These are phyloP conservation scores for Florisuga fusca DNA, from an alignment of 2,797 vertebrate genomes.

Conservation along the genomic window DNA sequence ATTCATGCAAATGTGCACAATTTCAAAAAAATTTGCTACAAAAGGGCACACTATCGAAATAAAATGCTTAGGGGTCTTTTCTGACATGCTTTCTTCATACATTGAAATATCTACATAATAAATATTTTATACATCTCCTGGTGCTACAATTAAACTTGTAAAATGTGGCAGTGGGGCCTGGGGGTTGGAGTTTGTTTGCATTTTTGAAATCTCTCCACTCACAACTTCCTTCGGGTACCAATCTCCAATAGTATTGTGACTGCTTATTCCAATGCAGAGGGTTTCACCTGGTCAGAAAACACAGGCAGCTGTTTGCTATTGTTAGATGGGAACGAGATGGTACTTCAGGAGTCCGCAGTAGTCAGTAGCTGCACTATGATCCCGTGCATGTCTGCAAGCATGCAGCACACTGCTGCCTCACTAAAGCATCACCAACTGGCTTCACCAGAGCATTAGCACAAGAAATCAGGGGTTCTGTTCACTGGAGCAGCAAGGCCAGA, in stretches of 20 bases:
- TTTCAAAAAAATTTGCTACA: neutral
- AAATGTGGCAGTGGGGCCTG: fast-evolving
- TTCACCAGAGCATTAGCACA: neutral
- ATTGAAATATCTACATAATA: neutral
- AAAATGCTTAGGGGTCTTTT: neutral
- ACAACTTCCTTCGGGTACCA: neutral
- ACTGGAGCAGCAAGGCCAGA: neutral
- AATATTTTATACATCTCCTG: neutral
- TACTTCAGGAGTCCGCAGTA: neutral
- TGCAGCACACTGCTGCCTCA: neutral
- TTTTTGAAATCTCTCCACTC: neutral
- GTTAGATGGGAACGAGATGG: neutral
- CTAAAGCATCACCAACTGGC: neutral
- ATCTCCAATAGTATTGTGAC: neutral
- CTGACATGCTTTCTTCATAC: neutral
- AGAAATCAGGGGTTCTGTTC: neutral
- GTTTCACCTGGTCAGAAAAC: neutral
- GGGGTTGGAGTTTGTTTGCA: neutral
- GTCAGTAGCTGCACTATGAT: neutral
- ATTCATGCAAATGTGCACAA: neutral
- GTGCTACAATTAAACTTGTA: neutral
- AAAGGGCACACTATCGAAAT: neutral
- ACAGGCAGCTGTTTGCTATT: neutral
- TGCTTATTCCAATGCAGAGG: neutral
- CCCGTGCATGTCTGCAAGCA: neutral